Conservation (phyloP, 2,888 invertebrate species). For the Mimas tiliae region DNA sequence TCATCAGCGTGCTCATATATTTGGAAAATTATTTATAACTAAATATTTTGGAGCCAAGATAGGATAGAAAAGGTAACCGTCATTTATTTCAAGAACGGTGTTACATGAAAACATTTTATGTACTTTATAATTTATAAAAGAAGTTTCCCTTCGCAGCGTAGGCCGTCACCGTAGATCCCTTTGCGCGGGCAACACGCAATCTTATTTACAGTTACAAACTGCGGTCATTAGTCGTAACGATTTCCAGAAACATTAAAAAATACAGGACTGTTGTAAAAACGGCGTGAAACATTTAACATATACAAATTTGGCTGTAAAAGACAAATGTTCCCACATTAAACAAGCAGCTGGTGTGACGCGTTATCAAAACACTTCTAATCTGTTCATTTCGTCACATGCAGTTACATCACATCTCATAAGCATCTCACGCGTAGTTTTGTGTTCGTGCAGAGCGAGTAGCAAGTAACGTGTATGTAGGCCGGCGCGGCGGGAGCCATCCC, state of each 20-base stretch:
- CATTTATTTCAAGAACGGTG: constrained; percentile 1
- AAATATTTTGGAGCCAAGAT: not conserved
- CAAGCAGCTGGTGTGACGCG: constrained; percentile 45
- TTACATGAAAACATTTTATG: constrained; percentile 6
- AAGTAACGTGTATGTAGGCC: constrained; percentile 64
- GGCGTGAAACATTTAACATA: constrained; percentile 21
- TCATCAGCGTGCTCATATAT: not conserved
- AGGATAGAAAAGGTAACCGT: constrained; percentile 3
- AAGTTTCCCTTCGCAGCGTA: constrained; percentile 11
- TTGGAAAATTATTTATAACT: not conserved
- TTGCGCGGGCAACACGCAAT: constrained; percentile 26
- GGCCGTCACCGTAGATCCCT: constrained; percentile 12
- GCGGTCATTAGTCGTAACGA: constrained; percentile 25
- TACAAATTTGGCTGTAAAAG: constrained; percentile 14
- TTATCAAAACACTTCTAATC: constrained; percentile 61
- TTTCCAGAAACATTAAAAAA: constrained; percentile 21
- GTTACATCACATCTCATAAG: constrained; percentile 77
- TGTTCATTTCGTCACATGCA: constrained; percentile 69
- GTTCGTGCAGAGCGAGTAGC: constrained; percentile 34
- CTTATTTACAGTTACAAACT: constrained; percentile 28
- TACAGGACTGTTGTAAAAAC: constrained; percentile 18
- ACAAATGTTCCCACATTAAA: constrained; percentile 14
- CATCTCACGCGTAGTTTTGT: constrained; percentile 55
- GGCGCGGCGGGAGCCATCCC: constrained; percentile 81
- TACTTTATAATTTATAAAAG: constrained; percentile 4